A percentile compares a stretch with the other conserved stretches of the same genome.
phyloP scores from a whole-genome alignment of 2,797 vertebrate species.

The Pelobates cultripes region DNA sequence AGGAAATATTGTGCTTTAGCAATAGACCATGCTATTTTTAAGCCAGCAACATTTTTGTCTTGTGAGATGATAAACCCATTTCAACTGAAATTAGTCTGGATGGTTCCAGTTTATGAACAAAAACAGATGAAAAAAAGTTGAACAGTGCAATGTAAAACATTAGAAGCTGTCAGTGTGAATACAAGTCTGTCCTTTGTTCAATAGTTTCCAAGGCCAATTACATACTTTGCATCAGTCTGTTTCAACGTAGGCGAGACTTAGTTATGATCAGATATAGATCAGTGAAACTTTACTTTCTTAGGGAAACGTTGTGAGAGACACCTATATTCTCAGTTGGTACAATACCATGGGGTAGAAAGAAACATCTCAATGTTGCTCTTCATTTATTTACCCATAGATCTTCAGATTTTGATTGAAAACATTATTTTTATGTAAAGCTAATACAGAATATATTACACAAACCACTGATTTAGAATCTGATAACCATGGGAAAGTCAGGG shows the following conservation, averaged over 20 bases:
- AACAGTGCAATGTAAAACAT: conserved; percentile 12
- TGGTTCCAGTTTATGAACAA: conserved; percentile 30
- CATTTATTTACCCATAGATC: background rate
- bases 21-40: conserved; percentile 11
- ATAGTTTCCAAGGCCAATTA: conserved; percentile 24
- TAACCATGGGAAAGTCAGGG: no score
- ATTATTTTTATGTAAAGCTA: no score
- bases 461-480: no score
- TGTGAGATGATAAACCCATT: conserved; percentile 27
- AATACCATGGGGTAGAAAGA: background rate
- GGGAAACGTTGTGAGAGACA: background rate
- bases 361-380: background rate
- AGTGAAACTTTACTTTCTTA: background rate
- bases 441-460: no score
- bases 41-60: conserved; percentile 26
- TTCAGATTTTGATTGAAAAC: background rate
- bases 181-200: conserved; percentile 27
- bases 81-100: conserved; percentile 25
- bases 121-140: conserved; percentile 5
- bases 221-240: background rate
- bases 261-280: background rate
- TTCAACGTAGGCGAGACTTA: background rate
- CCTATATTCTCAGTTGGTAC: background rate
- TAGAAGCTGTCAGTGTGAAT: conserved; percentile 19
- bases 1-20: conserved; percentile 11